Percentiles rank a stretch among this genome's conserved stretches.
Evolutionary conservation across 2,888 invertebrate genomes (phyloP).

Genomic region (Hypena proboscidalis): DNA sequence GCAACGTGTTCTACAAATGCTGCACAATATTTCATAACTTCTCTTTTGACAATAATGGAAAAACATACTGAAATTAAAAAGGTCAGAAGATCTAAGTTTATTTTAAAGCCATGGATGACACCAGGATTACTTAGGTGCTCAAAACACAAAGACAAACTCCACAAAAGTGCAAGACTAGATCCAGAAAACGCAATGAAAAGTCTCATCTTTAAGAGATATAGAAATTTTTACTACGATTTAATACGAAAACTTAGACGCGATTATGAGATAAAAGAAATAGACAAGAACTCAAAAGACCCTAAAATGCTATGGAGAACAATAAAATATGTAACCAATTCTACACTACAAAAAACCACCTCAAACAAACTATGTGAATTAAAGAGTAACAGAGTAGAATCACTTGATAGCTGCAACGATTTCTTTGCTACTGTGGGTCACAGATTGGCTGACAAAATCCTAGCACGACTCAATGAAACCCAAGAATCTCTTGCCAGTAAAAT

Average conservation of each 20-base stretch:
- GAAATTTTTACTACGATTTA: background rate
- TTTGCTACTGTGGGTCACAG: background rate
- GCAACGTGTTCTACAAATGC: background rate
- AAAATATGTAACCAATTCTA: background rate
- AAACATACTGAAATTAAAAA: background rate
- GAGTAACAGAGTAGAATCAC: background rate
- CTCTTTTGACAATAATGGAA: background rate
- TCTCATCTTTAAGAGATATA: background rate
- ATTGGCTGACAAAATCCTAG: background rate
- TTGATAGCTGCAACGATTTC: background rate
- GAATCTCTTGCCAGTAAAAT: background rate
- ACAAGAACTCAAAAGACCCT: background rate
- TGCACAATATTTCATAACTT: background rate
- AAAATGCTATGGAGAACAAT: background rate
- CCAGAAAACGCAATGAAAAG: background rate
- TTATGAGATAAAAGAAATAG: background rate
- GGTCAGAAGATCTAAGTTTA: background rate
- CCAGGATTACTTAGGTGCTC: no score
- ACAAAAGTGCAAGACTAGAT: background rate
- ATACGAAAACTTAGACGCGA: background rate
- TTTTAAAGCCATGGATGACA: background rate
- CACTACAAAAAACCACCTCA: background rate
- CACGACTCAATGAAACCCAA: background rate
- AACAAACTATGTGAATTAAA: background rate
- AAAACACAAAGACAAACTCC: background rate